Evolutionary conservation across 2,797 vertebrate species (phyloP), one percentile per base, ranked within the genome.

Genomic region (Poeciliopsis infans): DNA sequence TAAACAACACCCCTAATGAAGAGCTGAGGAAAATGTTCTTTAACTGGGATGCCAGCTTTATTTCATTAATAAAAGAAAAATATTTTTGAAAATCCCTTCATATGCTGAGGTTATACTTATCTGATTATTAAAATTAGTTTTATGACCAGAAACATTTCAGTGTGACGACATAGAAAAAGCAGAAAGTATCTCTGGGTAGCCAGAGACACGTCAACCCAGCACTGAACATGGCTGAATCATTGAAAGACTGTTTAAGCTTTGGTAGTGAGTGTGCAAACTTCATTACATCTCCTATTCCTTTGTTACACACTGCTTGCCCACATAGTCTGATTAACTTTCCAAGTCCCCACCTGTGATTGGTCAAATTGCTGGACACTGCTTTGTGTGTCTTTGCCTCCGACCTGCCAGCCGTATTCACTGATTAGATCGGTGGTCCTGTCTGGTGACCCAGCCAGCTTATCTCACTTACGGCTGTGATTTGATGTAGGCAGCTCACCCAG

Each of bases 371-470:
- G 33, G 53, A 59, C 41, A 55, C 53, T 12, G 74, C 55, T 61
- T 61, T 46, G 8, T 75, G 51, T 75, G 74, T 23, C 53, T 31
- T 28, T 74, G 8, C 39, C 41, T 61, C 23, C 28, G 15, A 28
- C 41, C 55, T 45, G 74, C 41, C 74, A 46, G 74, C 41, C 55
- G 7, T 61, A 18, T 75, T 46, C 57, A 43, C 41, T 75, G 74
- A 75, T 75, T 75, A 75, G 41, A 75, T 75, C n/a, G 55, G n/a
- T 33, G 41, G n/a, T 36, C 74, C 74, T 28, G 74, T 75, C 41
- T 45, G 43, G 74, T 75, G 74, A 75, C 74, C 74, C 43, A 75
- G 43, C 43, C 74, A 61, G 74, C 41, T 75, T 75, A 75, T 75
- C 74, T 59, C 15, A 28, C 53, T 46, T 57, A 33, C 33, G n/a